Base-by-base conservation (phyloP, 2,113 vertebrate genomes). In the Lagopus muta region DNA sequence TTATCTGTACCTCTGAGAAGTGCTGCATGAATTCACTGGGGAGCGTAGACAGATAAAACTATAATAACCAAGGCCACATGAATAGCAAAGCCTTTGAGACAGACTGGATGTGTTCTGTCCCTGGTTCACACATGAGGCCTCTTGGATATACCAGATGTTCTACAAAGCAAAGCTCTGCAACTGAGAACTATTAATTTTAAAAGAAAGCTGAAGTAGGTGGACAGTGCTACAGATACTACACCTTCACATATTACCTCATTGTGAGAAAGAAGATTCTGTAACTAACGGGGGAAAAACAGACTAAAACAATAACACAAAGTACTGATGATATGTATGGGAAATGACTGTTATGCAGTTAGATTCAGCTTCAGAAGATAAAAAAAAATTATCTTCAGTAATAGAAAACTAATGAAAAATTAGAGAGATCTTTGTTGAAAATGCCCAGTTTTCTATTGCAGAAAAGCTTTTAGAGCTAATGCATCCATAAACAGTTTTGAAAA, bases 401-500 rank as follows among this genome's bases (percentile, higher is more conserved):
- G 50, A 75, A 94, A 79, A 69, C 6, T n/a, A 71, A 78, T 65
- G 2, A 91, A 74, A 92, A 92, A 61, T 32, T 94, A 94, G 6
- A 94, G n/a, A 90, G 34, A 84, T 77, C 66, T 93, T 82, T 82
- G 58, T 89, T 82, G 67, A 86, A 66, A 92, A 54, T 79, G 73
- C 19, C 18, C 25, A 20, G 55, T 73, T 81, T 86, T 92, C 78
- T 90, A 65, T 50, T 90, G 86, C 48, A 90, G 69, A 82, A 61
- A 89, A 90, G 58, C 67, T 90, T 95, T 69, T 88, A 74, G 19
- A 92, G 66, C 74, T 94, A 93, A 91, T 78, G 75, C 61, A 94
- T 91, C 82, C 87, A 93, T 89, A 88, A 95, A 78, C 15, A 83
- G 34, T 89, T 89, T 93, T 32, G 89, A 71, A 95, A 90, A 50